Evolutionary conservation across 2,797 vertebrate species (phyloP).

Genomic region (Sebastes minor): DNA sequence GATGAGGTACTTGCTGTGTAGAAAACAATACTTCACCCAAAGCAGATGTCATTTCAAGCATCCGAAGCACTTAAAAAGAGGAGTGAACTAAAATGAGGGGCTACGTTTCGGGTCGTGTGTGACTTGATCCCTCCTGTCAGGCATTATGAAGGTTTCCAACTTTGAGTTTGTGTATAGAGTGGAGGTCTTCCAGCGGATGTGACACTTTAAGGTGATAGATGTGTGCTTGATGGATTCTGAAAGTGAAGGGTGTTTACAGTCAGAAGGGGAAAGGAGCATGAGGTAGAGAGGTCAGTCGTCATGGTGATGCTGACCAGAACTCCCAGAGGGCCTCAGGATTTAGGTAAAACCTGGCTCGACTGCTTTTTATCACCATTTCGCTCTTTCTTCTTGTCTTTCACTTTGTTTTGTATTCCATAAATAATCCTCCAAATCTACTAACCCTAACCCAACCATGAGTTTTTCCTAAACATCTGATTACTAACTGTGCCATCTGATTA

Average conservation of each 20-base stretch:
- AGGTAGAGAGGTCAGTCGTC: conserved; percentile 72
- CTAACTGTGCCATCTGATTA: not conserved
- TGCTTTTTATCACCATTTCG: conserved; percentile 55
- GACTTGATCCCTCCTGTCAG: conserved; percentile 25
- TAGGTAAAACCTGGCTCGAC: conserved; percentile 39
- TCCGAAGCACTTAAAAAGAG: not conserved
- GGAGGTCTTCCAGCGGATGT: conserved; percentile 67
- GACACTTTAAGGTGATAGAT: conserved; percentile 50
- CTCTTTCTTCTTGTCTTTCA: not conserved
- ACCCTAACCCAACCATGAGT: not conserved
- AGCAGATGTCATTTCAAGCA: not conserved
- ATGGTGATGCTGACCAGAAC: conserved; percentile 74
- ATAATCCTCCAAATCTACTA: not conserved
- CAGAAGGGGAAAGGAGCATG: conserved; percentile 42
- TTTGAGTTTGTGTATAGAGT: conserved; percentile 55
- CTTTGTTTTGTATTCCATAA: not conserved
- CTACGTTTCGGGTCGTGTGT: not conserved
- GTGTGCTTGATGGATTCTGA: conserved; percentile 57
- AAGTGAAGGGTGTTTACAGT: conserved; percentile 76
- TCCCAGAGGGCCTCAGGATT: conserved; percentile 50
- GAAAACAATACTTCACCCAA: not conserved
- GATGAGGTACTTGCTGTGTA: not conserved
- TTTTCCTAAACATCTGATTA: not conserved
- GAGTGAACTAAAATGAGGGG: not conserved
- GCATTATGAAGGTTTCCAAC: conserved; percentile 26